These are phyloP conservation scores for Neuroterus valhalla DNA, from an alignment of 1,140 invertebrate species.

Conservation along the genomic window DNA sequence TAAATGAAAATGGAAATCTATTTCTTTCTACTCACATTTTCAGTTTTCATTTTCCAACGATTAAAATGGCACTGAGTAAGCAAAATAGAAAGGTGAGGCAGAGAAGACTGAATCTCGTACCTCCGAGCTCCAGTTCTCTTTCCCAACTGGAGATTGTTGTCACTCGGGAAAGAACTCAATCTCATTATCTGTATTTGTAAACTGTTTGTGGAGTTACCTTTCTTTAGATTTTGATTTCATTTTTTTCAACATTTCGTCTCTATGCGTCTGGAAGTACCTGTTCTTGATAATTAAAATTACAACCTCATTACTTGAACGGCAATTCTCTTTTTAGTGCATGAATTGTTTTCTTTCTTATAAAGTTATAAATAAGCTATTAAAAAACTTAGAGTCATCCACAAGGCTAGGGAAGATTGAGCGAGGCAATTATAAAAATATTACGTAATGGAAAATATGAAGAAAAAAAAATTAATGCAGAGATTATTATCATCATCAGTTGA, in stretches of 20 bases:
- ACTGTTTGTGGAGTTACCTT: not conserved
- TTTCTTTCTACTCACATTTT: constrained; percentile 7
- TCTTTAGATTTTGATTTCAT: not conserved
- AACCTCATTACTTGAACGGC: not conserved
- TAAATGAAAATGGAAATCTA: not conserved
- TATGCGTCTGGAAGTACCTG: not conserved
- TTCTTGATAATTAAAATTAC: not conserved
- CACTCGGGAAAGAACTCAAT: not conserved
- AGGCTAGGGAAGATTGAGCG: too few species aligned
- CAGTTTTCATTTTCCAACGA: not conserved
- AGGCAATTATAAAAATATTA: too few species aligned
- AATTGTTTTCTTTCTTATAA: not conserved
- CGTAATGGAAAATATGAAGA: too few species aligned
- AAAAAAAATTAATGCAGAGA: too few species aligned
- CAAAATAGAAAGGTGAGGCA: not conserved
- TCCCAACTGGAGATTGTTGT: not conserved
- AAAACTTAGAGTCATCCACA: too few species aligned
- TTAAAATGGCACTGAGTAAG: not conserved
- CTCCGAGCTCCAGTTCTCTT: not conserved
- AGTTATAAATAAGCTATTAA: not conserved
- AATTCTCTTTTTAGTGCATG: not conserved
- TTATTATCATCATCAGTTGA: not conserved
- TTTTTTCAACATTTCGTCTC: not conserved
- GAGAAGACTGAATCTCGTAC: not conserved
- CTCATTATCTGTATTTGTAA: not conserved